Evolutionary conservation across 2,888 invertebrate genomes (phyloP).

Genomic region (Thecocarcelia acutangulata): DNA sequence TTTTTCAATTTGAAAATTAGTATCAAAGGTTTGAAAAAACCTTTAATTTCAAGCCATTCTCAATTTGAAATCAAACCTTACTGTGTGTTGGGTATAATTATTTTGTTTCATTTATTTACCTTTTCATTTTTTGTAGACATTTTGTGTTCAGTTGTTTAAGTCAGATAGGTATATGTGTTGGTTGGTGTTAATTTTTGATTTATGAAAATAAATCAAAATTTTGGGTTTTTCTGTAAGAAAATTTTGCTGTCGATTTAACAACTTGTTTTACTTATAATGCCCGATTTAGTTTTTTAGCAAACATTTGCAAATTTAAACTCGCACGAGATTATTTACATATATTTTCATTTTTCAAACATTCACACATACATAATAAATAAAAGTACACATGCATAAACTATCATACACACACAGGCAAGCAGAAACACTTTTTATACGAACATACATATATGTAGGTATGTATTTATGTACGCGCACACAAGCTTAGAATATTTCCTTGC

Average conservation of each 20-base stretch:
- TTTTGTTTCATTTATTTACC: slow-evolving; percentile 57
- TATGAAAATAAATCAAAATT: slow-evolving; percentile 11
- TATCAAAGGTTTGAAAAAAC: too few species aligned
- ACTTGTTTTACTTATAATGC: slow-evolving; percentile 53
- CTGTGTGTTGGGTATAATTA: too few species aligned
- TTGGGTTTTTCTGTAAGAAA: slow-evolving; percentile 6
- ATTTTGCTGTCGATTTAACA: slow-evolving; percentile 26
- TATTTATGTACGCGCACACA: not conserved
- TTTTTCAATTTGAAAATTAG: too few species aligned
- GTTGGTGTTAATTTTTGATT: not conserved
- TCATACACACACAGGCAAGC: slow-evolving; percentile 20
- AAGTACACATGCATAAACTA: too few species aligned
- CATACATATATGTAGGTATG: not conserved
- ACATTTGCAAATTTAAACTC: slow-evolving; percentile 31
- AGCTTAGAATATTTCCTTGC: slow-evolving; percentile 6
- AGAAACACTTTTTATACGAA: slow-evolving; percentile 18
- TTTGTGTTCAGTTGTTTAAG: not conserved
- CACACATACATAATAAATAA: too few species aligned
- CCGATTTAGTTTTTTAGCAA: slow-evolving; percentile 51
- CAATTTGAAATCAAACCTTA: too few species aligned
- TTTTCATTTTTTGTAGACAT: slow-evolving; percentile 64
- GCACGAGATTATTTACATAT: slow-evolving; percentile 4
- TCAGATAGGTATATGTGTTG: not conserved
- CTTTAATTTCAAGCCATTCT: too few species aligned
- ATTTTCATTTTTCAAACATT: not conserved